These are phyloP conservation scores for Hassar affinis DNA, from an alignment of 2,113 vertebrate species.

Conservation along the genomic window DNA sequence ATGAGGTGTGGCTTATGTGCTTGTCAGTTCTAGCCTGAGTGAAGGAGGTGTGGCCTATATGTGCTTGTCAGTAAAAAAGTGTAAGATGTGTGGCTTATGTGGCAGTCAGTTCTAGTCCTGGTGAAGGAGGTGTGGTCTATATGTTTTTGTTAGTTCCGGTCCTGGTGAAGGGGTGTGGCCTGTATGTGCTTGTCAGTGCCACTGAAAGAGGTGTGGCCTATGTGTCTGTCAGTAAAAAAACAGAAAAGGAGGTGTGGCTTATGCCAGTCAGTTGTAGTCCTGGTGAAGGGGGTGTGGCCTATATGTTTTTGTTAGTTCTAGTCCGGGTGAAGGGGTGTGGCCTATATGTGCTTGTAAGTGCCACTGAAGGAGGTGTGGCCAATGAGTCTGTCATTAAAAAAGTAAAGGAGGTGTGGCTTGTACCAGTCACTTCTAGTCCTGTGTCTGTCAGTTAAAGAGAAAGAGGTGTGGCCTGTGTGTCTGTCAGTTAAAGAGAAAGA, in stretches of 20 bases:
- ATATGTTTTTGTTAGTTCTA: neutral
- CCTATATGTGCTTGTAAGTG: neutral
- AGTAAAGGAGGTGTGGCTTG: neutral
- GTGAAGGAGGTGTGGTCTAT: neutral
- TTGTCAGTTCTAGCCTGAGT: neutral
- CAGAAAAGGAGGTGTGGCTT: neutral
- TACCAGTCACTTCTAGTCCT: too few species aligned
- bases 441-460: too few species aligned
- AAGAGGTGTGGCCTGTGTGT: neutral
- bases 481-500: neutral
- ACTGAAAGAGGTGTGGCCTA: neutral
- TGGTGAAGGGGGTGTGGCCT: neutral
- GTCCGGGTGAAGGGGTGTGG: neutral
- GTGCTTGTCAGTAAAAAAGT: neutral
- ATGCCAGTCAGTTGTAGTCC: neutral
- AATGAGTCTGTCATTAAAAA: too few species aligned
- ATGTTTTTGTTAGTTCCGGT: neutral
- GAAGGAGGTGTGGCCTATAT: neutral
- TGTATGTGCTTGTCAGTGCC: neutral
- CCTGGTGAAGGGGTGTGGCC: neutral
- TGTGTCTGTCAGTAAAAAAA: neutral
- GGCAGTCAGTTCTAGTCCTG: neutral
- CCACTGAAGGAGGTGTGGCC: neutral
- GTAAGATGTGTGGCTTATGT: neutral
- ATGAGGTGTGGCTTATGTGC: neutral